Conservation (phyloP, 2,888 invertebrate species). For the Acanthosepion pharaonis region DNA sequence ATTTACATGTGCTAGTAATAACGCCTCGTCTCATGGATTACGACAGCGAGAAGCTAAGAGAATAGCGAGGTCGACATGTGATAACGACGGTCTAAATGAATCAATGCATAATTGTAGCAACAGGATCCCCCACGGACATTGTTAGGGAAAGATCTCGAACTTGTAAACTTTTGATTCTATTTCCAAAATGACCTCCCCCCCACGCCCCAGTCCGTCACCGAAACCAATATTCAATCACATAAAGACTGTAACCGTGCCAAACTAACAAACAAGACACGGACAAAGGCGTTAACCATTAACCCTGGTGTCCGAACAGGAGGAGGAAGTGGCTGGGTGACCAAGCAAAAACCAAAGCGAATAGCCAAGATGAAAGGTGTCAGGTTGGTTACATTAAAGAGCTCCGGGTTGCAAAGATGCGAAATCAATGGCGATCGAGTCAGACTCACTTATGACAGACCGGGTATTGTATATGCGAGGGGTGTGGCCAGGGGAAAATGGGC, state of each 20-base stretch:
- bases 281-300: neutral
- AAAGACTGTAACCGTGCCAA: neutral
- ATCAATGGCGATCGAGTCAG: neutral
- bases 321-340: neutral
- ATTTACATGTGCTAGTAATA: no score
- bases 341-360: slow-evolving; percentile 15
- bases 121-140: no score
- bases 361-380: slow-evolving; percentile 1
- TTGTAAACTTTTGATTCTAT: neutral
- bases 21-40: no score
- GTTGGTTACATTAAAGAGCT: neutral
- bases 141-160: no score
- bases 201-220: no score
- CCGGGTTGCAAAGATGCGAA: neutral
- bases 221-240: neutral
- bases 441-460: neutral
- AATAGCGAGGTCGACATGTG: no score
- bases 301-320: neutral
- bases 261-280: neutral
- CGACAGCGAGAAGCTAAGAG: no score
- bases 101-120: no score
- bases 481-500: neutral
- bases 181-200: neutral
- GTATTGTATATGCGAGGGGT: neutral
- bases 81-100: no score